These are phyloP conservation scores for Liasis olivaceus DNA, from an alignment of 2,797 vertebrate species.

Conservation along the genomic window DNA sequence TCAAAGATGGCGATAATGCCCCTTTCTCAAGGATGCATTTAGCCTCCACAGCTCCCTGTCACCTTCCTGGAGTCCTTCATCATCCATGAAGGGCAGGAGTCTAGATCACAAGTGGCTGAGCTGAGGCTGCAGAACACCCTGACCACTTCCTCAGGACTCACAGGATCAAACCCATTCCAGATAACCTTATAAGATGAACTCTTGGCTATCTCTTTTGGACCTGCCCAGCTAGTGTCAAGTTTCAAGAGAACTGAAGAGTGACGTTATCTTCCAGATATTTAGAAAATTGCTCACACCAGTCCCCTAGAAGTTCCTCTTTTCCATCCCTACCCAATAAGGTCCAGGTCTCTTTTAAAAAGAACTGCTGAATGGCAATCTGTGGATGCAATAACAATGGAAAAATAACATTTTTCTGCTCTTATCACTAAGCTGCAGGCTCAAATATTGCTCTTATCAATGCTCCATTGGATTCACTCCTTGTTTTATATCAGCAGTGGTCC, in stretches of 20 bases:
- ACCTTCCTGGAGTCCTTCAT: neutral
- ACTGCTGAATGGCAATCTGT: neutral
- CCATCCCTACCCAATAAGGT: neutral
- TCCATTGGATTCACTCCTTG: neutral
- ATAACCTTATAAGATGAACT: neutral
- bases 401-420: neutral
- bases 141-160: neutral
- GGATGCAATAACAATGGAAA: neutral
- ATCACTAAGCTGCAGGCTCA: neutral
- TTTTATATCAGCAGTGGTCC: neutral
- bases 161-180: neutral
- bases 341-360: neutral
- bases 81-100: neutral
- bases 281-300: neutral
- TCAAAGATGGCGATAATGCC: neutral
- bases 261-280: neutral
- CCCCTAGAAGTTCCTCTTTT: neutral
- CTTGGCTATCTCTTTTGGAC: neutral
- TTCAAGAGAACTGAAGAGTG: neutral
- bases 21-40: neutral
- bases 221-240: neutral
- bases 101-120: neutral
- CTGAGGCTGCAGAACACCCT: neutral
- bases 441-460: neutral
- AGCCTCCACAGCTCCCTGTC: too few species aligned